These are phyloP conservation scores for Tribolium madens DNA, from an alignment of 1,140 invertebrate species.

Conservation along the genomic window DNA sequence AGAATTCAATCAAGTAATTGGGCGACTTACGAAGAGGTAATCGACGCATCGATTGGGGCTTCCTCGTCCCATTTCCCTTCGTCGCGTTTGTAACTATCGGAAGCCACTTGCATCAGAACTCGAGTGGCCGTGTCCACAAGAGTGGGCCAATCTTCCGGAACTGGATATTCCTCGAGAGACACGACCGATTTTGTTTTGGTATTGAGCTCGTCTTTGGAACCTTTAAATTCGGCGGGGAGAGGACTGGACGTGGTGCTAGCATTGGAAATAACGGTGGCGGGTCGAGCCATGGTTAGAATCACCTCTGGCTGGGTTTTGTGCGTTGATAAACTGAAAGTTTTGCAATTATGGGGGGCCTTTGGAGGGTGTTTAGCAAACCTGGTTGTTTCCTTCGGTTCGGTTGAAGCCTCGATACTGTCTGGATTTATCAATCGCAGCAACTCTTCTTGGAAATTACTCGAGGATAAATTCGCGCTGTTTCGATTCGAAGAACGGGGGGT, in stretches of 20 bases:
- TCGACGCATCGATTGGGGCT: slow-evolving; percentile 61
- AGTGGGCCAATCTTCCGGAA: slow-evolving; percentile 81
- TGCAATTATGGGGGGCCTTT: slow-evolving; percentile 61
- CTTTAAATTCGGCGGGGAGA: slow-evolving; percentile 71
- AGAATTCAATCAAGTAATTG: neutral
- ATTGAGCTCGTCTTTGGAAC: slow-evolving; percentile 69
- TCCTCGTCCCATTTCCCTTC: slow-evolving; percentile 63
- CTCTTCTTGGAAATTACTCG: slow-evolving; percentile 86
- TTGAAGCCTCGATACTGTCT: slow-evolving; percentile 74
- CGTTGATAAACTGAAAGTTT: slow-evolving; percentile 67
- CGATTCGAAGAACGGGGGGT: slow-evolving; percentile 66
- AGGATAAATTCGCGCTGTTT: slow-evolving; percentile 75
- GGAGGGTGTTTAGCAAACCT: neutral
- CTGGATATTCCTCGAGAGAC: slow-evolving; percentile 65
- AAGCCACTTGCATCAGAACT: slow-evolving; percentile 74
- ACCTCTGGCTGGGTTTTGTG: slow-evolving; percentile 69
- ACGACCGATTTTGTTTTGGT: slow-evolving; percentile 52
- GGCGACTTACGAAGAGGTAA: slow-evolving; percentile 63
- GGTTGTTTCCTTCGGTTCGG: slow-evolving; percentile 53
- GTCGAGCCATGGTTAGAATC: slow-evolving; percentile 78
- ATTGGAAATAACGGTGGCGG: slow-evolving; percentile 79
- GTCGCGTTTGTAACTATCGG: slow-evolving; percentile 52
- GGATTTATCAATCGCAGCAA: slow-evolving; percentile 90
- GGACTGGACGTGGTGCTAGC: slow-evolving; percentile 74
- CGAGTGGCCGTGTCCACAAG: slow-evolving; percentile 82